Percentiles rank a stretch among this genome's conserved stretches.
Evolutionary conservation across 2,113 vertebrate species (phyloP).

Genomic region (Erpornis zantholeuca): DNA sequence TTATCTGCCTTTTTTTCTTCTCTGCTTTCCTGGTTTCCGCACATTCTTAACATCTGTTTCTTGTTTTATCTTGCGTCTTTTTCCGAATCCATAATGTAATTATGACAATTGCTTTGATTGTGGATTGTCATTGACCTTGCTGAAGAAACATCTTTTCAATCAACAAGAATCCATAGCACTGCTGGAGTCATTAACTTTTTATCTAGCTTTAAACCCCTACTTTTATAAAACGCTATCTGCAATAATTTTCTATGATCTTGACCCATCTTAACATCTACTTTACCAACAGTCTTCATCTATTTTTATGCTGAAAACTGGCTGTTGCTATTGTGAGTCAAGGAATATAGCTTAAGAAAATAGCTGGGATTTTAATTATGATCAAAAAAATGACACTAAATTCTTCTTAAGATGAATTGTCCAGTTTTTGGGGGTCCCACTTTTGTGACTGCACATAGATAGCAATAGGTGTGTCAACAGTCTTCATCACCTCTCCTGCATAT

Average conservation of each 20-base stretch:
- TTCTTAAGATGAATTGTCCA: neutral
- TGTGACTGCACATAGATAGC: neutral
- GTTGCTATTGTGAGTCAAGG: neutral
- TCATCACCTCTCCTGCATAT: neutral
- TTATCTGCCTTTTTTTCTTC: neutral
- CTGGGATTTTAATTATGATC: neutral
- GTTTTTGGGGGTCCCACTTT: neutral
- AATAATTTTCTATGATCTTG: neutral
- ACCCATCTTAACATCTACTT: neutral
- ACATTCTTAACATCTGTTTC: neutral
- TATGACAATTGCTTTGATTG: slow-evolving; percentile 13
- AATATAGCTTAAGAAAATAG: neutral
- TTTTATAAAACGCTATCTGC: neutral
- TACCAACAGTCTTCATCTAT: neutral
- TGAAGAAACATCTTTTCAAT: neutral
- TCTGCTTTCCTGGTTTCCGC: neutral
- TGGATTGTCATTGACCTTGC: neutral
- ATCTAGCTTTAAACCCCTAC: neutral
- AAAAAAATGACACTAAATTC: neutral
- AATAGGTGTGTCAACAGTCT: neutral
- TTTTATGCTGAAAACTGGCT: neutral
- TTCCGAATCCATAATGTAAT: neutral
- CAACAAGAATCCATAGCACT: neutral
- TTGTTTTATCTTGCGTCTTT: neutral
- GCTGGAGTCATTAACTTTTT: neutral